phyloP scores from a whole-genome alignment of 2,888 invertebrate genomes.

The Callosobruchus maculatus region DNA sequence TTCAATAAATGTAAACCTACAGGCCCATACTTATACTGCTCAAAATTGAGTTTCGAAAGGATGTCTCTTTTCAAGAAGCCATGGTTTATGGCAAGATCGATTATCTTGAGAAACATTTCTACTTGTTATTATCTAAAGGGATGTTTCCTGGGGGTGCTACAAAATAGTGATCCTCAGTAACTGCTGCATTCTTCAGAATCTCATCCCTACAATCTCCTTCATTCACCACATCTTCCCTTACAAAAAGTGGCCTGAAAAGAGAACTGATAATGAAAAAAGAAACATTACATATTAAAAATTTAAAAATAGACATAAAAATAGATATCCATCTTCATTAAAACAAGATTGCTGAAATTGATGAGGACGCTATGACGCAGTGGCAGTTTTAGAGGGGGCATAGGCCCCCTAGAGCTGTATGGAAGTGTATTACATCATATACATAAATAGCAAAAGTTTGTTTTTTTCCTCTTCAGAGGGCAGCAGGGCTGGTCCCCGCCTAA shows the following conservation, averaged over 20 bases:
- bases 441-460: no score
- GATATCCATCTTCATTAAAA: no score
- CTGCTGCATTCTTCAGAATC: conserved; percentile 69
- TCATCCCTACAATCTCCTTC: conserved; percentile 66
- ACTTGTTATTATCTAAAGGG: conserved; percentile 54
- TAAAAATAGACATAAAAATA: no score
- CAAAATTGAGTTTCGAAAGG: conserved; percentile 15
- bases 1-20: conserved; percentile 53
- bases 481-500: no score
- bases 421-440: no score
- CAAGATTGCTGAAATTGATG: no score
- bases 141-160: conserved; percentile 87
- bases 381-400: no score
- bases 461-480: no score
- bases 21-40: conserved; percentile 43
- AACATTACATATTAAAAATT: no score
- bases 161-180: conserved; percentile 86
- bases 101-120: conserved; percentile 17
- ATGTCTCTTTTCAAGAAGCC: conserved; percentile 26
- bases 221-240: conserved; percentile 67
- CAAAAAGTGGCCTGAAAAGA: conserved; percentile 57
- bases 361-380: no score
- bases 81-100: conserved; percentile 22
- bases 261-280: no score
- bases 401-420: no score